phyloP scores from a whole-genome alignment of 2,888 invertebrate genomes.

The Latrodectus hesperus region DNA sequence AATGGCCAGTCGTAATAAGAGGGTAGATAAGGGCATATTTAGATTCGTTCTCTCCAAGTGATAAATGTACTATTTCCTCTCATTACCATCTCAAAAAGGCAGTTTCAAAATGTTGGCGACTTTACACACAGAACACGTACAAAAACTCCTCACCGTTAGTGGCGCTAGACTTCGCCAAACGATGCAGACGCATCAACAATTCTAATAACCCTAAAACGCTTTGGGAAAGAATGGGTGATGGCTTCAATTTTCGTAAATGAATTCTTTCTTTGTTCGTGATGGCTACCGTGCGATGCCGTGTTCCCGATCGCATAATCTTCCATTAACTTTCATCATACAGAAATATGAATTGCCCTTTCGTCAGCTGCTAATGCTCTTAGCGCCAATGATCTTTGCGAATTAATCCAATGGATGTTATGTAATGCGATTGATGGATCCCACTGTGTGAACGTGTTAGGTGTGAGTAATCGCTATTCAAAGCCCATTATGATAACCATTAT shows the following conservation, averaged over 20 bases:
- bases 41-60: slow-evolving; percentile 50
- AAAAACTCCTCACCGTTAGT: slow-evolving; percentile 42
- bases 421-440: no score
- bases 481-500: no score
- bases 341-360: slow-evolving; percentile 68
- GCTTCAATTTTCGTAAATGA: slow-evolving; percentile 68
- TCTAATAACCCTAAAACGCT: slow-evolving; percentile 69
- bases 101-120: slow-evolving; percentile 29
- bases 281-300: slow-evolving; percentile 67
- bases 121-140: slow-evolving; percentile 60
- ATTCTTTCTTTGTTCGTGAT: slow-evolving; percentile 67
- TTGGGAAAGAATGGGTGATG: slow-evolving; percentile 66
- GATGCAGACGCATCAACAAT: slow-evolving; percentile 56
- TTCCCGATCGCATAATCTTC: slow-evolving; percentile 61
- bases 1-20: slow-evolving; percentile 49
- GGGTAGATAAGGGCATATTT: slow-evolving; percentile 66
- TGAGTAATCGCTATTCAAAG: no score
- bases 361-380: no score
- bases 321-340: slow-evolving; percentile 67
- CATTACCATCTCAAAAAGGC: slow-evolving; percentile 61
- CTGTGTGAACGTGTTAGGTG: no score
- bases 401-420: no score
- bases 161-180: slow-evolving; percentile 53
- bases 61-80: slow-evolving; percentile 63
- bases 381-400: no score